Percentiles rank a stretch among this genome's conserved stretches.
Evolutionary conservation across 1,140 invertebrate species (phyloP).

Genomic region (Melitaea cinxia): DNA sequence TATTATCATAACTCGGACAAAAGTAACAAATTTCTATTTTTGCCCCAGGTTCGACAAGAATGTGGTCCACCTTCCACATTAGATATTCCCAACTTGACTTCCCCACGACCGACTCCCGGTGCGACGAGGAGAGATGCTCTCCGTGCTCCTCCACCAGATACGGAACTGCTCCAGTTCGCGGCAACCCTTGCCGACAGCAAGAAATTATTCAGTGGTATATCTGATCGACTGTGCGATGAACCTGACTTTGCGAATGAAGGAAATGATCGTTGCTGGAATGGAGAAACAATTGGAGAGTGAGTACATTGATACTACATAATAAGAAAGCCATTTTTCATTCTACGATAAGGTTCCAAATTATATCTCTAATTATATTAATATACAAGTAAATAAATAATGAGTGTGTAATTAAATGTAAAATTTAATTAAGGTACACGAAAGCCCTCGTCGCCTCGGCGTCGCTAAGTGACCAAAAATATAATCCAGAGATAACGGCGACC

Average conservation of each 20-base stretch:
- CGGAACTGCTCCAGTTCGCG: slow-evolving; percentile 85
- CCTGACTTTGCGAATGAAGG: slow-evolving; percentile 83
- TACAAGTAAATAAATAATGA: no score
- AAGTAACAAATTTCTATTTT: neutral
- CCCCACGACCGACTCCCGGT: slow-evolving; percentile 47
- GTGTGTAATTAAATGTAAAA: neutral
- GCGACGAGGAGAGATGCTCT: slow-evolving; percentile 55
- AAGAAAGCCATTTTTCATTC: neutral
- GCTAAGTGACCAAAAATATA: slow-evolving; percentile 74
- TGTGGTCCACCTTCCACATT: slow-evolving; percentile 78
- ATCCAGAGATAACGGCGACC: slow-evolving; percentile 64
- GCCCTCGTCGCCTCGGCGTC: slow-evolving; percentile 68
- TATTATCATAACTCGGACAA: no score
- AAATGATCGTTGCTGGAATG: slow-evolving; percentile 88
- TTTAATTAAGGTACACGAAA: slow-evolving; percentile 68
- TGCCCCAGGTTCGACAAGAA: slow-evolving; percentile 80
- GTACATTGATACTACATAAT: slow-evolving; percentile 57
- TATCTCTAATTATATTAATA: no score
- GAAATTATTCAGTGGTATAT: slow-evolving; percentile 86
- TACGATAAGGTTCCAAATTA: no score
- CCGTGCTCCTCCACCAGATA: slow-evolving; percentile 74
- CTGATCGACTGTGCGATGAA: slow-evolving; percentile 86
- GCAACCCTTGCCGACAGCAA: slow-evolving; percentile 85
- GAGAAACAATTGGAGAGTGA: slow-evolving; percentile 88
- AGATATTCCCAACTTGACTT: slow-evolving; percentile 47